phyloP scores from a whole-genome alignment of 2,797 vertebrate species.

The Danio aesculapii region DNA sequence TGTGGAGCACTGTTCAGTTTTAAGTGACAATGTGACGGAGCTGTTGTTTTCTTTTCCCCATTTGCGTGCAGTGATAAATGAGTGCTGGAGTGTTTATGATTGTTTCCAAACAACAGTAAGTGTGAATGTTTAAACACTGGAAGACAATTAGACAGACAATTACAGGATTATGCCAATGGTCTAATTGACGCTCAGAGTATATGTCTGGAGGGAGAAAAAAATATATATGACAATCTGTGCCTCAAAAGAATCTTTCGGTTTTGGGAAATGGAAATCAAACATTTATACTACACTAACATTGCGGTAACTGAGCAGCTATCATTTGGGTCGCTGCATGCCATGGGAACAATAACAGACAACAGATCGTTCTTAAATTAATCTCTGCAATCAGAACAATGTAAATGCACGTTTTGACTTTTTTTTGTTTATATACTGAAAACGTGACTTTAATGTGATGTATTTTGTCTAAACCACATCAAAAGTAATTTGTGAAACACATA shows the following conservation, averaged over 20 bases:
- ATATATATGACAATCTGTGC: neutral
- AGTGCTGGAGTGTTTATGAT: constrained; percentile 77
- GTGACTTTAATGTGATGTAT: neutral
- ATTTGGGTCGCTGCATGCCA: constrained; percentile 16
- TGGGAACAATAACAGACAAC: constrained; percentile 17
- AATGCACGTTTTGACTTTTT: neutral
- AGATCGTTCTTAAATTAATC: neutral
- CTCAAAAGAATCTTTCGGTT: constrained; percentile 36
- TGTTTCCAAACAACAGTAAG: constrained; percentile 66
- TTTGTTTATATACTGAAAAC: neutral
- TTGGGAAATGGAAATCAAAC: constrained; percentile 34
- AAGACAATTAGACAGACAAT: constrained; percentile 64
- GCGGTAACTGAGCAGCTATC: neutral
- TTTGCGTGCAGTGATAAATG: constrained; percentile 80
- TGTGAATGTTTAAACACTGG: constrained; percentile 65
- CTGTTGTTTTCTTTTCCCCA: constrained; percentile 79
- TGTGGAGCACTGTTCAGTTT: constrained; percentile 84
- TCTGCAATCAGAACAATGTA: neutral
- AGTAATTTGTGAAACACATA: neutral
- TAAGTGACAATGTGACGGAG: constrained; percentile 83
- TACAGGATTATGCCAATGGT: constrained; percentile 62
- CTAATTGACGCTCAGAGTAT: constrained; percentile 40
- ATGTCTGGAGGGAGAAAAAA: neutral
- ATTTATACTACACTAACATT: neutral
- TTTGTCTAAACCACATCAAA: neutral